These are phyloP conservation scores for Leptodirus hochenwartii DNA, from an alignment of 2,888 invertebrate genomes.

Conservation along the genomic window DNA sequence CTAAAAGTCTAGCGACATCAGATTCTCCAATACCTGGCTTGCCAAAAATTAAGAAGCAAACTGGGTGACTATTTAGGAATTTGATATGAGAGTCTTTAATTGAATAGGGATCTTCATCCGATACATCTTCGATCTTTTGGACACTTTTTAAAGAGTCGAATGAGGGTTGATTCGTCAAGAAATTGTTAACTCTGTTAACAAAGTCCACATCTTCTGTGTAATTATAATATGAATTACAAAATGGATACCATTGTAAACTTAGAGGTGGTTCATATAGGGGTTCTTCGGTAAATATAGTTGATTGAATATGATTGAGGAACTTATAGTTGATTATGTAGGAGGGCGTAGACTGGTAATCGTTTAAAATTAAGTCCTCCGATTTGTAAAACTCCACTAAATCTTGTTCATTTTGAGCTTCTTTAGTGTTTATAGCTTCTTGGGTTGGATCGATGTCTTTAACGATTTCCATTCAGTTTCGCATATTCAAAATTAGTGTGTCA, in stretches of 20 bases:
- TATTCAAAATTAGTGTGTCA: too few species aligned
- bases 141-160: conserved; percentile 8
- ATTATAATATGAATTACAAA: conserved; percentile 26
- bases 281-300: too few species aligned
- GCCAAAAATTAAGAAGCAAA: conserved; percentile 38
- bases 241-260: conserved; percentile 26
- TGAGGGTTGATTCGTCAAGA: conserved; percentile 12
- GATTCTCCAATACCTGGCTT: conserved; percentile 37
- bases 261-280: conserved; percentile 9
- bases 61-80: conserved; percentile 32
- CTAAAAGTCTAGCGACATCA: conserved; percentile 34
- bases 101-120: conserved; percentile 26
- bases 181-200: conserved; percentile 22
- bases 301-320: too few species aligned
- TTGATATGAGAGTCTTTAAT: conserved; percentile 33
- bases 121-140: background rate
- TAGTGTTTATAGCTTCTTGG: too few species aligned
- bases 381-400: too few species aligned
- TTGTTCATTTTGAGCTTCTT: too few species aligned
- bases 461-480: too few species aligned
- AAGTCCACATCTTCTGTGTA: conserved; percentile 28
- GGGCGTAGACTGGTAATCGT: too few species aligned
- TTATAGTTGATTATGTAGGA: too few species aligned
- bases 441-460: too few species aligned
- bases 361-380: too few species aligned